Conservation (phyloP, 2,113 vertebrate genomes). For the Pelecanus crispus region DNA sequence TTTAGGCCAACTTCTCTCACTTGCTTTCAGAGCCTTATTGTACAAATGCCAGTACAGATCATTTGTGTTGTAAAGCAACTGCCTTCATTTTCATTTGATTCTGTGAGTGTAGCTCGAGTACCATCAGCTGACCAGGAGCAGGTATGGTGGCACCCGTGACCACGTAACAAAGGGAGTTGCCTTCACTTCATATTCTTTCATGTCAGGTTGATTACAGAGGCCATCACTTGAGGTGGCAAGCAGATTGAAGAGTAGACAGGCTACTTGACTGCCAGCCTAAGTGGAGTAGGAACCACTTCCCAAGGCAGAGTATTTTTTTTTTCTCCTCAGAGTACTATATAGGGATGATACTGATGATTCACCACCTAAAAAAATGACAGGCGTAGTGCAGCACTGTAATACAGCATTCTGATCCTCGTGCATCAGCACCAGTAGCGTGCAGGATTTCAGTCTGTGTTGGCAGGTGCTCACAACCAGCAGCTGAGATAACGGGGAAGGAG, state of each 20-base stretch:
- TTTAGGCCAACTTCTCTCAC: neutral
- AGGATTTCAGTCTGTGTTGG: neutral
- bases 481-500: rapidly evolving
- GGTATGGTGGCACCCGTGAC: neutral
- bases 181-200: neutral
- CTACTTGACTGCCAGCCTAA: rapidly evolving
- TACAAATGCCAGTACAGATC: neutral
- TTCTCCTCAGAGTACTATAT: neutral
- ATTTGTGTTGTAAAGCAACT: neutral
- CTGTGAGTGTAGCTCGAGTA: rapidly evolving
- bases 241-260: neutral
- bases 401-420: neutral
- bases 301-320: neutral
- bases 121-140: neutral
- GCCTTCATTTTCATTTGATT: neutral
- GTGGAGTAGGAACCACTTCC: neutral
- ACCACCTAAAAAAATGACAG: neutral
- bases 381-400: no score
- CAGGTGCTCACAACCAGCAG: neutral
- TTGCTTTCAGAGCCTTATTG: neutral
- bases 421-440: neutral
- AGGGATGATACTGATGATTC: neutral
- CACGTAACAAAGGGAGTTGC: neutral
- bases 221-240: neutral
- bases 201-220: neutral